Base-by-base conservation (phyloP, 1,140 invertebrate genomes). In the Bemisia tabaci region DNA sequence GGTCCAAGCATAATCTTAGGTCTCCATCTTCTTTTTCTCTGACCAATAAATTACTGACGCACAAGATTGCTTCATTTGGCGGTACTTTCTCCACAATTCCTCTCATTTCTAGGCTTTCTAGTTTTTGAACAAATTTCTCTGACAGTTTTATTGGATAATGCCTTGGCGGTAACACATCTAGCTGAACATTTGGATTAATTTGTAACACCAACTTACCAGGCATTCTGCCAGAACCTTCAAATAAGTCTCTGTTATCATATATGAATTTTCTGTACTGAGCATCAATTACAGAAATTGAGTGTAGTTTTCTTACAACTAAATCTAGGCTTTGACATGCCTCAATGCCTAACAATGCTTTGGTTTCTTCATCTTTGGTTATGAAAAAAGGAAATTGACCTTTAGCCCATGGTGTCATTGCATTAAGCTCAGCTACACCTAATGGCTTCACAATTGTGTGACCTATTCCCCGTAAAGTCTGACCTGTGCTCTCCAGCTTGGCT, bases 1-100 rank as follows among this genome's bases (percentile, higher is more conserved):
- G 77, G 63, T 79, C 78, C 17, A 75, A 72, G 65, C 75, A 77
- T 0, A 80, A 25, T 12, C 76, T 65, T 1, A 76, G 60, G 26
- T 64, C 64, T 11, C 71, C 73, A 65, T 74, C 70, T 33, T 67
- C 60, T 64, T 79, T 79, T 33, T 70, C 69, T 0, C 75, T 73
- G 11, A 72, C 59, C 0, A 79, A 69, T 59, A 77, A 68, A 22
- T 77, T 75, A 26, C 72, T 70, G 23, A 72, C 72, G n/a, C n/a
- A n/a, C n/a, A n/a, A n/a, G n/a, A n/a, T n/a, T n/a, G n/a, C n/a
- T n/a, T n/a, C n/a, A n/a, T n/a, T n/a, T n/a, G n/a, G n/a, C n/a
- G n/a, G n/a, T 48, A 48, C 33, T 48, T 48, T 48, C 17, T 48
- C 17, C 5, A 48, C 17, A 9, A 48, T 48, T 5, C 33, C 33